Evolutionary conservation across 1,140 invertebrate species (phyloP).

Genomic region (Gonioctena quinquepunctata): DNA sequence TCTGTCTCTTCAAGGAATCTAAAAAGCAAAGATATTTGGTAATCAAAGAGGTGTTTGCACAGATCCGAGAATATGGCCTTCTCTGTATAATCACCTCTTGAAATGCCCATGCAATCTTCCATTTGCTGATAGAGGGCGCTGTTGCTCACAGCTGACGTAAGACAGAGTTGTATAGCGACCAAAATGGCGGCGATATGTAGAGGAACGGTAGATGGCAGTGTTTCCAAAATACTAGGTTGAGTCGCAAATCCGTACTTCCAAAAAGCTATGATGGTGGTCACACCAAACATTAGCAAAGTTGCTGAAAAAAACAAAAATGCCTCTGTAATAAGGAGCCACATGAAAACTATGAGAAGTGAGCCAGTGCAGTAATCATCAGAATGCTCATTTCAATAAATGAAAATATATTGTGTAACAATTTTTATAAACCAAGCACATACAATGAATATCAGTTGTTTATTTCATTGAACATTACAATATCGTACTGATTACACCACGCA

Average conservation of each 20-base stretch:
- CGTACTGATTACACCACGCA: too few relatives aligned
- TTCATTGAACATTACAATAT: too few relatives aligned
- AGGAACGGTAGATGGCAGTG: constrained; percentile 64
- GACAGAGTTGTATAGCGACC: constrained; percentile 73
- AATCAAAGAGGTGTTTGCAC: too few relatives aligned
- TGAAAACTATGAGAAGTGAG: background rate
- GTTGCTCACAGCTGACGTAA: constrained; percentile 75
- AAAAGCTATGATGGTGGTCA: constrained; percentile 65
- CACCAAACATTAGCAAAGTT: constrained; percentile 65
- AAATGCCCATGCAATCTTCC: constrained; percentile 65
- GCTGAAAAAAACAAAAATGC: constrained; percentile 56
- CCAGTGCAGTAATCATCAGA: too few relatives aligned
- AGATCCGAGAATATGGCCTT: too few relatives aligned
- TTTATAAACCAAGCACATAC: too few relatives aligned
- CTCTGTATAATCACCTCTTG: constrained; percentile 61
- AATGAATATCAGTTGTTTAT: too few relatives aligned
- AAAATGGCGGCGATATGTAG: constrained; percentile 67
- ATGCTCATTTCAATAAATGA: too few relatives aligned
- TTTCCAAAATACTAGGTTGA: constrained; percentile 61
- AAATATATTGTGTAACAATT: too few relatives aligned
- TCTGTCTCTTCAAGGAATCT: too few relatives aligned
- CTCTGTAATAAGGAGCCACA: background rate
- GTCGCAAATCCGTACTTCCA: constrained; percentile 64
- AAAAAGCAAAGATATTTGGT: too few relatives aligned
- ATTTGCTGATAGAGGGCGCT: constrained; percentile 76